These are phyloP conservation scores for Tetranychus piercei DNA, from an alignment of 2,888 invertebrate species.

Conservation along the genomic window DNA sequence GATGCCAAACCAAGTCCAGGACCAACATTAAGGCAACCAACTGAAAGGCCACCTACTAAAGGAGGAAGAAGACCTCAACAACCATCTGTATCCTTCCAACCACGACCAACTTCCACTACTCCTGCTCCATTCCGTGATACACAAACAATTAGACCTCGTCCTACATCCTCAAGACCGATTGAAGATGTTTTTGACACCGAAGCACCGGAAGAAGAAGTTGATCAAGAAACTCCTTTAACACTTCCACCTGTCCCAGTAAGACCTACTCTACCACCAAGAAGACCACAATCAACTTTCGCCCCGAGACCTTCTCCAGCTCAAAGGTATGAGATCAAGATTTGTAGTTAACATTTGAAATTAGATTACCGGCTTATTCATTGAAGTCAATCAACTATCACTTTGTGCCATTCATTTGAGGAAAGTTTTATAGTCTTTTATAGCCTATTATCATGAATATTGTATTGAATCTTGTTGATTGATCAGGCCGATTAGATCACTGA, in stretches of 20 bases:
- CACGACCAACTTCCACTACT: neutral
- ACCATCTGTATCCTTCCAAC: neutral
- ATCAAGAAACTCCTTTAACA: neutral
- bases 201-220: neutral
- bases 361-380: neutral
- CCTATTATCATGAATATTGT: too few species aligned
- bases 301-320: neutral
- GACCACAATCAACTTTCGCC: slow-evolving; percentile 16
- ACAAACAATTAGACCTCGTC: neutral
- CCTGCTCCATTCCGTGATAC: neutral
- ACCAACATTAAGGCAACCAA: neutral
- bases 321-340: neutral
- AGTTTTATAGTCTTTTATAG: too few species aligned
- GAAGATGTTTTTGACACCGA: neutral
- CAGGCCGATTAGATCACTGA: too few species aligned
- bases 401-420: too few species aligned
- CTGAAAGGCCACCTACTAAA: neutral
- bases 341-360: neutral
- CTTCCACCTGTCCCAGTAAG: neutral
- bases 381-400: neutral
- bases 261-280: slow-evolving; percentile 12
- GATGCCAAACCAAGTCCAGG: neutral
- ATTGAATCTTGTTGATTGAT: too few species aligned
- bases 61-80: neutral
- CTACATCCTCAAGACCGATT: neutral